Evolutionary conservation across 2,888 invertebrate species (phyloP), one percentile per base, ranked within the genome.

Genomic region (Nomada fabriciana): DNA sequence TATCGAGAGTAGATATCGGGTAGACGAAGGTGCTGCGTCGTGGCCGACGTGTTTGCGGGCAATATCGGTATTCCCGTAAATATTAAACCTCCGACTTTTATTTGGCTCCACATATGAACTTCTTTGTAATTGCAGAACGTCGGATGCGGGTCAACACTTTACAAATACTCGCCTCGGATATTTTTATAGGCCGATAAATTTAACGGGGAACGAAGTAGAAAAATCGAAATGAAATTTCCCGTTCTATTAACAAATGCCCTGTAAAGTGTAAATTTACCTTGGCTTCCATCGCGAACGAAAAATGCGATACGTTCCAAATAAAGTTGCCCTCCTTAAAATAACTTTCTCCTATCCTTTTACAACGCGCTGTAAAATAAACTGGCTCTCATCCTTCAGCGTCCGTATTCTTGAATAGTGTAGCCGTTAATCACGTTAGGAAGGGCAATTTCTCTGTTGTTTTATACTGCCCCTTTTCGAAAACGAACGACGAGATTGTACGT

Each of bases 361-460:
- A 53, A 36, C 71, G 20, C 36, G 61, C 25, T 47, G 29, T 71
- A 63, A 76, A 71, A 71, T 76, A 71, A 71, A 71, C 43, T 59
- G 25, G 20, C 20, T 43, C 29, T 43, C 18, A 50, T 59, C 52
- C 43, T 43, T 47, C 2, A 20, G 18, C 23, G 53, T 4, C 18
- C n/a, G 25, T 23, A 64, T 64, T 18, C 55, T 50, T 61, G 53
- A 72, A 76, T 57, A 72, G 63, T 50, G 42, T 47, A 25, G 50
- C n/a, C 59, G 50, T 76, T 64, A 71, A 76, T 36, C 20, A 25
- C 13, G 72, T 47, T 23, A 60, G 15, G 15, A n/a, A 18, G 13
- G 3, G 18, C 29, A 20, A 20, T 43, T 63, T 55, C 23, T 23
- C 23, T 25, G 13, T 55, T 53, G 53, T 52, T 50, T 52, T 18